phyloP scores from a whole-genome alignment of 2,797 vertebrate genomes.

The Sebastes paucispinis region DNA sequence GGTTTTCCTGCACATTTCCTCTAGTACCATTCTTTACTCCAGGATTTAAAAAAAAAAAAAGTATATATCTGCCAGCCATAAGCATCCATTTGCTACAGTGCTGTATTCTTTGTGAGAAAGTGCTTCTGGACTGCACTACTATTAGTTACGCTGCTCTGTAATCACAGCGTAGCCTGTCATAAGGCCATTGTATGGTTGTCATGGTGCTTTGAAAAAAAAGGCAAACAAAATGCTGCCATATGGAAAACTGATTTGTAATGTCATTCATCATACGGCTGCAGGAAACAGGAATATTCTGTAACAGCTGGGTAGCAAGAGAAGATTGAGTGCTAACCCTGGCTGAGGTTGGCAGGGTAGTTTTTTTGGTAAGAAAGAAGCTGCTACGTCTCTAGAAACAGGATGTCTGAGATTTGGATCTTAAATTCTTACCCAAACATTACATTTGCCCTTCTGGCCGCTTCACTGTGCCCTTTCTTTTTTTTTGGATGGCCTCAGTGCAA shows the following conservation, averaged over 20 bases:
- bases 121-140: slow-evolving; percentile 9
- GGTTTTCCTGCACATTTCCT: neutral
- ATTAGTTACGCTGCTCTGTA: slow-evolving; percentile 49
- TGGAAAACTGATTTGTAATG: slow-evolving; percentile 63
- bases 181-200: slow-evolving; percentile 40
- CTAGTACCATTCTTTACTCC: neutral
- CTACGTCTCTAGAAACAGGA: slow-evolving; percentile 31
- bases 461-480: neutral
- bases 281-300: slow-evolving; percentile 44
- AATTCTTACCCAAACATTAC: slow-evolving; percentile 26
- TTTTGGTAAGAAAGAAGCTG: slow-evolving; percentile 13
- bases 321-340: slow-evolving; percentile 54
- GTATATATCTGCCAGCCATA: neutral
- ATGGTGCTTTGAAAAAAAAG: slow-evolving; percentile 37
- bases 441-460: neutral
- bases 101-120: slow-evolving; percentile 40
- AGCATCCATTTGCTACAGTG: slow-evolving; percentile 6
- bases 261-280: slow-evolving; percentile 58
- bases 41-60: neutral
- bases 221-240: slow-evolving; percentile 59
- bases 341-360: slow-evolving; percentile 9
- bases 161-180: slow-evolving; percentile 47
- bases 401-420: slow-evolving; percentile 32
- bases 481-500: neutral
- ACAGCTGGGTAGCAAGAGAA: slow-evolving; percentile 56